These are phyloP conservation scores for Mormyrops boulengeri DNA, from an alignment of 2,797 vertebrate species.

Conservation along the genomic window DNA sequence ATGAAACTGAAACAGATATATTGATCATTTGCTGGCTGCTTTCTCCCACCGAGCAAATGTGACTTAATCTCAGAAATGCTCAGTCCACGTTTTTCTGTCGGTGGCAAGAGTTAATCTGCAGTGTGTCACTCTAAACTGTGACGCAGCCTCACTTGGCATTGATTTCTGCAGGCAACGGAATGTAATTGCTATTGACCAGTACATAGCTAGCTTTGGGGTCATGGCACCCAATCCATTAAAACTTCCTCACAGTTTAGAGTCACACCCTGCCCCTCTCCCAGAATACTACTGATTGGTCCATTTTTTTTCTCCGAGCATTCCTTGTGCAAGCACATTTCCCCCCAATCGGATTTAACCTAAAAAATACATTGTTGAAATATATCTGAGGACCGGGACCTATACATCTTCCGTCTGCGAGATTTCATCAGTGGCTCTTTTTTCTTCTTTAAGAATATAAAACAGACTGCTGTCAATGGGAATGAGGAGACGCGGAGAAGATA, in stretches of 20 bases:
- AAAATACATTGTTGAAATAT: background rate
- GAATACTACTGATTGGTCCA: background rate
- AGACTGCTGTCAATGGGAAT: background rate
- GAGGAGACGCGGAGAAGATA: background rate
- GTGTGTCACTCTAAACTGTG: background rate
- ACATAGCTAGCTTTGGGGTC: background rate
- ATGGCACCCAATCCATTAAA: constrained; percentile 8
- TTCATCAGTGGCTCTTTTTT: background rate
- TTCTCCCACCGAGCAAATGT: background rate
- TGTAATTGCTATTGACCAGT: constrained; percentile 25
- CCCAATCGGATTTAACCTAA: background rate
- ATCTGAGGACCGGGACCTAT: background rate
- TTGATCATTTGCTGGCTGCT: constrained; percentile 1
- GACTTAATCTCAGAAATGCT: constrained; percentile 13
- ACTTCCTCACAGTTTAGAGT: constrained; percentile 13
- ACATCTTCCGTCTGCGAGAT: background rate
- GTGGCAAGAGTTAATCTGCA: constrained; percentile 15
- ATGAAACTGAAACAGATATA: background rate
- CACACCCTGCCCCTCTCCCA: background rate
- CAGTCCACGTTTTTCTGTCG: background rate
- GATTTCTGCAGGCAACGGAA: background rate
- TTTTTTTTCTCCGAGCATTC: background rate
- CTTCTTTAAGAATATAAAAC: background rate
- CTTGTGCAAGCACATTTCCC: background rate
- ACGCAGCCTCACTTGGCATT: background rate